These are phyloP conservation scores for Mallotus villosus DNA, from an alignment of 2,797 vertebrate genomes.

Conservation along the genomic window DNA sequence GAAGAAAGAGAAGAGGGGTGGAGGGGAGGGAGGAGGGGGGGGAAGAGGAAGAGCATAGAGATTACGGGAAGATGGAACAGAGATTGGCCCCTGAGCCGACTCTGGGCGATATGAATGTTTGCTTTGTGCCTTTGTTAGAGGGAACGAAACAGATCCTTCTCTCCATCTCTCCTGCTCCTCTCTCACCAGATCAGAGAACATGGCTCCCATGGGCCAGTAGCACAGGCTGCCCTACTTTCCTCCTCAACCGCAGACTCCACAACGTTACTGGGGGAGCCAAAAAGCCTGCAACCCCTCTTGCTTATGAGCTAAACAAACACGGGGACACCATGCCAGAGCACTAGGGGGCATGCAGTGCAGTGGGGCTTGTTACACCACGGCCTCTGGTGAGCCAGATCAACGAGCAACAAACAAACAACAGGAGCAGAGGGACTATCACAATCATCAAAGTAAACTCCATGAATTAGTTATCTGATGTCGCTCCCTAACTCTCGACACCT, in stretches of 20 bases:
- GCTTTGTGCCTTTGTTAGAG: slow-evolving; percentile 48
- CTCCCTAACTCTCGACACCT: slow-evolving; percentile 27
- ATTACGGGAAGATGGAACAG: slow-evolving; percentile 36
- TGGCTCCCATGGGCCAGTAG: slow-evolving; percentile 39
- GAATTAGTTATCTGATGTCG: slow-evolving; percentile 63
- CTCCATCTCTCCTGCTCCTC: slow-evolving; percentile 34
- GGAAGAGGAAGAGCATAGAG: slow-evolving; percentile 39
- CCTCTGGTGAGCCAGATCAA: slow-evolving; percentile 54
- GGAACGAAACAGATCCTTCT: slow-evolving; percentile 39
- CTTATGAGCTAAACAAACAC: slow-evolving; percentile 45
- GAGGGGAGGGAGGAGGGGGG: slow-evolving; percentile 41
- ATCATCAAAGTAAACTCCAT: slow-evolving; percentile 69
- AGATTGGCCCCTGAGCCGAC: slow-evolving; percentile 65
- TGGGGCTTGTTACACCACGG: slow-evolving; percentile 60
- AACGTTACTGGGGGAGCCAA: slow-evolving; percentile 35
- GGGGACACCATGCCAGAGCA: slow-evolving; percentile 41
- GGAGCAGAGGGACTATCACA: slow-evolving; percentile 47
- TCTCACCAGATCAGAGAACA: slow-evolving; percentile 20
- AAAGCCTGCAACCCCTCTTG: slow-evolving; percentile 27
- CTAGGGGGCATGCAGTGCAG: slow-evolving; percentile 22
- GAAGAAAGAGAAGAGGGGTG: slow-evolving; percentile 5
- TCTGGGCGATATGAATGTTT: slow-evolving; percentile 51
- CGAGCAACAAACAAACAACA: slow-evolving; percentile 43
- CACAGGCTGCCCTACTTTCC: slow-evolving; percentile 43
- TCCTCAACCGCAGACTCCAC: slow-evolving; percentile 31